phyloP scores from a whole-genome alignment of 2,888 invertebrate species.

The Euplexia lucipara region DNA sequence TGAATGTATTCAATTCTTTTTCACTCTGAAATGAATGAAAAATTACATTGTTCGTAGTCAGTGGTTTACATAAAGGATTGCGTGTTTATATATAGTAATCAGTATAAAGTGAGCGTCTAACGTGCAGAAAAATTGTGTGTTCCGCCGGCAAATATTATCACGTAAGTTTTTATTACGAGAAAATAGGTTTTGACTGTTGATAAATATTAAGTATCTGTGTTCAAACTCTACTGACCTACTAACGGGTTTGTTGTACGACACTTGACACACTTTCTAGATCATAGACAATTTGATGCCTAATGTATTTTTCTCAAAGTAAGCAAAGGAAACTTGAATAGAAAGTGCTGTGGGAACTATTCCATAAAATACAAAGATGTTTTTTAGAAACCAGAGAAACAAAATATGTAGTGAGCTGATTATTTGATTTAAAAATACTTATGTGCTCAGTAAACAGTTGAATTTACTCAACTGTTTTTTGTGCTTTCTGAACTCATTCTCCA shows the following conservation, averaged over 20 bases:
- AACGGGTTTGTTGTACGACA: conserved; percentile 39
- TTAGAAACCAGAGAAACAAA: not conserved
- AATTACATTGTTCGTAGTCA: conserved; percentile 35
- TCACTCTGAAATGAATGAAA: conserved; percentile 55
- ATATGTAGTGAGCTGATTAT: too few relatives aligned
- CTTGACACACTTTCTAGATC: conserved; percentile 65
- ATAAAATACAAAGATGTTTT: not conserved
- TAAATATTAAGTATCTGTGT: conserved; percentile 43
- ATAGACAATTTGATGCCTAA: conserved; percentile 48
- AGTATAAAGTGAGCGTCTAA: conserved; percentile 37
- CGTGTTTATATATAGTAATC: conserved; percentile 51
- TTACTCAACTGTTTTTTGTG: too few relatives aligned
- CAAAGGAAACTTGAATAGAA: conserved; percentile 27
- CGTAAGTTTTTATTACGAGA: conserved; percentile 50
- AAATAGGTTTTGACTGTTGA: conserved; percentile 44
- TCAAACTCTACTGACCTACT: conserved; percentile 54
- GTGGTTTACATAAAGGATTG: conserved; percentile 51
- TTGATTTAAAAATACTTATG: too few relatives aligned
- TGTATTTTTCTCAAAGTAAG: conserved; percentile 30
- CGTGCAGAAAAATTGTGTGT: conserved; percentile 53
- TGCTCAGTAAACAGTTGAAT: too few relatives aligned
- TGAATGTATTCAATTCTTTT: conserved; percentile 57
- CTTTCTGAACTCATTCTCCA: too few relatives aligned
- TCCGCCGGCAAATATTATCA: conserved; percentile 54
- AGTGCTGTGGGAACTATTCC: conserved; percentile 12